Evolutionary conservation across 2,888 invertebrate species (phyloP).

Genomic region (Theretra japonica): DNA sequence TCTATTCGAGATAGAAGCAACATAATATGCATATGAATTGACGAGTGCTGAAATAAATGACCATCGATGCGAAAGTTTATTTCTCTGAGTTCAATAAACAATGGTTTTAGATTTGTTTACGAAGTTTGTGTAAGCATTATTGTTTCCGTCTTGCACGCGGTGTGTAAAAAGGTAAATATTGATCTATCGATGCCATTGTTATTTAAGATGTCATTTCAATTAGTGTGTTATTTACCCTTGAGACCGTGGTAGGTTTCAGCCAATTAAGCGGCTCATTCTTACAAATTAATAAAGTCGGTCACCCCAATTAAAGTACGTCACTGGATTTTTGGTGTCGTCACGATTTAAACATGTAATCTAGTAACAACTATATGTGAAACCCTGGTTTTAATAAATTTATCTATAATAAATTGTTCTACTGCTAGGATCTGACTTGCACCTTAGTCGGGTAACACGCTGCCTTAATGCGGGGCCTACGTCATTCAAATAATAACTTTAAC

Average conservation of each 20-base stretch:
- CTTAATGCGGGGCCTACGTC: no score
- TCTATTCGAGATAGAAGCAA: neutral
- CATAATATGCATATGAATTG: neutral
- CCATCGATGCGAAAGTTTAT: neutral
- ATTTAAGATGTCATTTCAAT: neutral
- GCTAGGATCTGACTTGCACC: no score
- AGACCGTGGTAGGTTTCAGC: neutral
- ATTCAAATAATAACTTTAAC: no score
- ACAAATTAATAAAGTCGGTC: conserved; percentile 16
- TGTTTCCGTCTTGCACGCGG: neutral
- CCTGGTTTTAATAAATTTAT: no score
- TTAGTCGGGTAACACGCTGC: no score
- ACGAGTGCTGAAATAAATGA: neutral
- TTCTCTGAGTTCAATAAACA: neutral
- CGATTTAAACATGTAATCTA: neutral
- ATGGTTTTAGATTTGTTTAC: conserved; percentile 9
- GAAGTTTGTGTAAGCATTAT: conserved; percentile 25
- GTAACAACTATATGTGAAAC: neutral
- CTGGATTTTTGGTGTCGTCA: neutral
- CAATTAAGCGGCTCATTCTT: neutral
- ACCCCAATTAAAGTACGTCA: neutral
- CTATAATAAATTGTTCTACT: no score
- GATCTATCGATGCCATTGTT: neutral
- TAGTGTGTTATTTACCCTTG: neutral
- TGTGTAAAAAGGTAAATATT: conserved; percentile 18